A percentile compares a stretch with the other conserved stretches of the same genome.
Conservation (phyloP, 2,113 vertebrate genomes). For the Lepidothrix coronata region DNA sequence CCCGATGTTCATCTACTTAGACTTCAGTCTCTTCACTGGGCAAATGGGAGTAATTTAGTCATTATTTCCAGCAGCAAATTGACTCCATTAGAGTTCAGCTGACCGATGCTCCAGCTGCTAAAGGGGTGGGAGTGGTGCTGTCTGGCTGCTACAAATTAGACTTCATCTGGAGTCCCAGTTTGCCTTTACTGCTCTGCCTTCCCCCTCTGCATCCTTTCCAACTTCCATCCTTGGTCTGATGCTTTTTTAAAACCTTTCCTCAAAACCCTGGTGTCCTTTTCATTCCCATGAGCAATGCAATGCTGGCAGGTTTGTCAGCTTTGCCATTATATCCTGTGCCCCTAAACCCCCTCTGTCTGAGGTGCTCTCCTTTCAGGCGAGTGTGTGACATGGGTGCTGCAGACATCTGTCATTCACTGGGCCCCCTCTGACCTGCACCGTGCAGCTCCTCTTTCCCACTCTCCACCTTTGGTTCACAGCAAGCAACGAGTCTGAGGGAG, state of each 20-base stretch:
- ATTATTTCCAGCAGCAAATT: conserved; percentile 67
- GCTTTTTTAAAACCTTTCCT: neutral
- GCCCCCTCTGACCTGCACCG: neutral
- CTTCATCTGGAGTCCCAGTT: neutral
- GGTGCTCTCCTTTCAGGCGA: neutral
- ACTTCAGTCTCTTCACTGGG: conserved; percentile 45
- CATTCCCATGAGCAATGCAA: neutral
- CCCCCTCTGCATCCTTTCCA: neutral
- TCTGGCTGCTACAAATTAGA: conserved; percentile 20
- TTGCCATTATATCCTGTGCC: neutral
- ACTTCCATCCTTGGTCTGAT: neutral
- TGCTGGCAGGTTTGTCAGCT: neutral
- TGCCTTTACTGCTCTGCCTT: neutral
- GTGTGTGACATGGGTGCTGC: fast-evolving
- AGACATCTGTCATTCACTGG: neutral
- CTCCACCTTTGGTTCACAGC: neutral
- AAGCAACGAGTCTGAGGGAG: neutral
- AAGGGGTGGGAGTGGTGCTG: conserved; percentile 36
- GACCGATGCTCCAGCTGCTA: conserved; percentile 53
- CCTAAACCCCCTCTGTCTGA: neutral
- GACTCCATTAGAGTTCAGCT: conserved; percentile 66
- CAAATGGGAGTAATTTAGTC: conserved; percentile 69
- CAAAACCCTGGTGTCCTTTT: neutral
- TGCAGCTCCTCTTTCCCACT: neutral
- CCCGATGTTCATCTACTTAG: conserved; percentile 26